A percentile compares a stretch with the other conserved stretches of the same genome.
These are phyloP conservation scores for Kryphioiulus occultus DNA, from an alignment of 2,888 invertebrate genomes.

Conservation along the genomic window DNA sequence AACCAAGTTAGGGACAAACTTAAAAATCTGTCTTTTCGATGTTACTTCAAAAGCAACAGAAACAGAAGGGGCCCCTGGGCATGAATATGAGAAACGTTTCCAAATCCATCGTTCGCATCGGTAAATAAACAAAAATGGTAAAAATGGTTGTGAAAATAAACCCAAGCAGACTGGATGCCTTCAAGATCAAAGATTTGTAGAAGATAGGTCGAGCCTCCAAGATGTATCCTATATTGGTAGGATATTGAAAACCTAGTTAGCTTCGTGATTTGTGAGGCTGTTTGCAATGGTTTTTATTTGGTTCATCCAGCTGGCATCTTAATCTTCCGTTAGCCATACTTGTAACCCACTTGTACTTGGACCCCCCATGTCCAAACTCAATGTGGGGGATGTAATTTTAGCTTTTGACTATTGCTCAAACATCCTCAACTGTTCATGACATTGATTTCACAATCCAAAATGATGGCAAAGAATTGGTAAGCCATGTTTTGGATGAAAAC, in stretches of 20 bases:
- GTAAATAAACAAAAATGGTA: not conserved
- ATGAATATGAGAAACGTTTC: not conserved
- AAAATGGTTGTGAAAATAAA: slow-evolving; percentile 17
- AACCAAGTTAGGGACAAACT: not conserved
- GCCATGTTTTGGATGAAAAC: too few relatives aligned
- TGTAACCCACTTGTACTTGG: not conserved
- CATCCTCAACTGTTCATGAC: not conserved
- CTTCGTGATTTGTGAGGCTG: not conserved
- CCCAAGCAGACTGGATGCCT: not conserved
- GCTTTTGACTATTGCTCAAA: not conserved
- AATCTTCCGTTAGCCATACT: not conserved
- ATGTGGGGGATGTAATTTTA: not conserved
- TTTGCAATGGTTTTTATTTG: not conserved
- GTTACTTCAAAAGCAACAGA: not conserved
- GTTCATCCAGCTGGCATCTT: not conserved
- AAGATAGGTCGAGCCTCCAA: not conserved
- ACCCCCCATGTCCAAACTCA: too few relatives aligned
- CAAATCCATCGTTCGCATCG: not conserved
- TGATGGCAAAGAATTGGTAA: too few relatives aligned
- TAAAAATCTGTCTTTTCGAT: not conserved
- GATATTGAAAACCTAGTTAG: not conserved
- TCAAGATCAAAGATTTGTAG: slow-evolving; percentile 11
- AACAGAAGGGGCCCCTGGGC: not conserved
- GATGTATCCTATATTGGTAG: not conserved
- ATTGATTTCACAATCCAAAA: not conserved